Evolutionary conservation across 2,113 vertebrate species (phyloP), one percentile per base, ranked within the genome.

Genomic region (Cheilinus undulatus): DNA sequence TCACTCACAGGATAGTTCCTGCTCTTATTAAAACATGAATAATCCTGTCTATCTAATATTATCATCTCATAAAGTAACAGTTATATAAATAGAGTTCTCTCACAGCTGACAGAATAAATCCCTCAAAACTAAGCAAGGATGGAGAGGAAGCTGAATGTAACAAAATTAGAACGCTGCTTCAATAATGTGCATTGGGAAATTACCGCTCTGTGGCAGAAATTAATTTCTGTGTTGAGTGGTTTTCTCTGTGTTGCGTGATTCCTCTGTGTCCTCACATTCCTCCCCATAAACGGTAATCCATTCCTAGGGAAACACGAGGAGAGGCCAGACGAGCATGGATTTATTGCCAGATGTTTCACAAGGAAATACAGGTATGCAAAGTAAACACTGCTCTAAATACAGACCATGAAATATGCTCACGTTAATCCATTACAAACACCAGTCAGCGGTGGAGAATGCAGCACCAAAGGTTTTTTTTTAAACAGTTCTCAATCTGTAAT

Each of bases 311-410:
- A 75, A 26, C 94, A 95, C 8, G 84, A 93, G 27, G 94, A 95
- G 76, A 87, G 88, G 69, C 86, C 82, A 48, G 94, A 95, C 42
- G 86, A 91, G 57, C 89, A 92, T 2, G 94, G 94, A 51, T 94
- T 85, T 73, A 88, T 93, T 32, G 66, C 92, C 54, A 91, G 94
- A 82, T 87, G 84, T 85, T 95, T 95, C 50, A 90, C 88, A 11
- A 87, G 93, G 71, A 95, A 93, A 71, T 95, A 95, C 89, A 93
- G 90, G 94, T 95, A 80, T 28, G 91, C 71, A 59, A 3, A 20
- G 75, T n/a, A 56, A 67, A 76, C 48, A 69, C 40, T 6, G 43
- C 51, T 20, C 61, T 23, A 45, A 45, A 45, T 45, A 51, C 48
- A 59, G 22, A 74, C 7, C 10, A 23, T 58, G 30, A 32, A 34